These are phyloP conservation scores for Genyomyrus donnyi DNA, from an alignment of 2,113 vertebrate genomes.

Conservation along the genomic window DNA sequence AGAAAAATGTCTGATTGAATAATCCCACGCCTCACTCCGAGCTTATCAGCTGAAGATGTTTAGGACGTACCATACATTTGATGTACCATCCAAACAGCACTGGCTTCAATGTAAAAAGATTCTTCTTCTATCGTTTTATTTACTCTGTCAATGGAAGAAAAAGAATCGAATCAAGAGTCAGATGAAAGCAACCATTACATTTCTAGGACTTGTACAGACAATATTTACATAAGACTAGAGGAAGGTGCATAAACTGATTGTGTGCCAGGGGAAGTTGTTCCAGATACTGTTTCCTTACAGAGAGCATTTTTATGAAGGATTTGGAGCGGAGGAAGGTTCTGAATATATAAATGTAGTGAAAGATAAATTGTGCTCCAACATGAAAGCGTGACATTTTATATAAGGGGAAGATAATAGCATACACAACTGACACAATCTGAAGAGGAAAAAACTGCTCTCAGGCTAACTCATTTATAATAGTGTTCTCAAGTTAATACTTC, in stretches of 20 bases:
- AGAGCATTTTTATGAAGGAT: neutral
- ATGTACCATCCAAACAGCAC: neutral
- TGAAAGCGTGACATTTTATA: constrained; percentile 13
- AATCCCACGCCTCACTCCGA: neutral
- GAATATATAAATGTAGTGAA: constrained; percentile 11
- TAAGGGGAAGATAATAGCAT: constrained; percentile 10
- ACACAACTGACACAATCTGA: constrained; percentile 13
- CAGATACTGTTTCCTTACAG: neutral
- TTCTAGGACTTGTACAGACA: neutral
- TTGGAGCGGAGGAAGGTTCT: neutral
- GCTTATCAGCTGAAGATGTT: neutral
- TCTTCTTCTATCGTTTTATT: neutral
- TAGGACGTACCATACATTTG: neutral
- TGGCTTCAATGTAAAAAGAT: neutral
- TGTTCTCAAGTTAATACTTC: neutral
- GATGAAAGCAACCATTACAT: neutral
- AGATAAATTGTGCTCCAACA: constrained; percentile 16
- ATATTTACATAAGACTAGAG: neutral
- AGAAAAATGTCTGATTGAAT: neutral
- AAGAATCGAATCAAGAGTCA: neutral
- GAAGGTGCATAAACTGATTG: neutral
- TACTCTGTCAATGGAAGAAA: neutral
- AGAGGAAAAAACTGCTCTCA: neutral
- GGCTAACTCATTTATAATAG: constrained; percentile 4
- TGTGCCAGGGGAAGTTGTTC: neutral